phyloP scores from a whole-genome alignment of 2,888 invertebrate genomes.

The Sminthurinus aureus region DNA sequence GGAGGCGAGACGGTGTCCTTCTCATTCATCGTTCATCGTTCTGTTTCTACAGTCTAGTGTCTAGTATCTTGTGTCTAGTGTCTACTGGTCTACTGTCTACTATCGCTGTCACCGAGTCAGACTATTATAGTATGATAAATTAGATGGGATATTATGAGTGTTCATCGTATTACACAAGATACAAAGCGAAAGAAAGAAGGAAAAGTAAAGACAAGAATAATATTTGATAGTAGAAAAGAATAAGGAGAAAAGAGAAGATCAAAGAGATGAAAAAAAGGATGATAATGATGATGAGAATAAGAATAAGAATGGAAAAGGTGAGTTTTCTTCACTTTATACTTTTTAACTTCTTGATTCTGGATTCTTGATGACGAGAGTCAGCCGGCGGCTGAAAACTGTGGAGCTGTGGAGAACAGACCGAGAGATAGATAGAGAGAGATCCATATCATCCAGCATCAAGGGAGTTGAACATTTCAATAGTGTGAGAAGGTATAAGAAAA shows the following conservation, averaged over 20 bases:
- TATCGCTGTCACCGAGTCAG: not conserved
- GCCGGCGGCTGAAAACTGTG: conserved; percentile 28
- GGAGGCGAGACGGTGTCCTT: no score
- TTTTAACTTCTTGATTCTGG: not conserved
- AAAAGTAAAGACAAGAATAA: not conserved
- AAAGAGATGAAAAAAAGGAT: conserved; percentile 5
- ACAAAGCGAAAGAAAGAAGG: not conserved
- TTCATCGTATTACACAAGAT: not conserved
- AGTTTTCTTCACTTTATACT: no score
- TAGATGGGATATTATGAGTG: conserved; percentile 10
- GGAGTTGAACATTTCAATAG: conserved; percentile 34
- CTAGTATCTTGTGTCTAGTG: no score
- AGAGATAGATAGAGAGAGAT: conserved; percentile 20
- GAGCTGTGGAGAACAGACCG: not conserved
- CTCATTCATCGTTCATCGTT: no score
- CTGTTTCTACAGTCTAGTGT: no score
- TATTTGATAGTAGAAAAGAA: not conserved
- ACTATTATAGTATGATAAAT: conserved; percentile 3
- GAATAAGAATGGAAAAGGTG: no score
- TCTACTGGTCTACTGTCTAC: not conserved
- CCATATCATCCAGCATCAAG: conserved; percentile 6
- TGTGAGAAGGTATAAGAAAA: not conserved
- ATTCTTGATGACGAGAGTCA: not conserved
- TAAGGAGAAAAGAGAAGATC: not conserved
- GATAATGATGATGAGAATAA: no score